These are phyloP conservation scores for Lasioglossum pauxillum DNA, from an alignment of 2,888 invertebrate genomes.

Conservation along the genomic window DNA sequence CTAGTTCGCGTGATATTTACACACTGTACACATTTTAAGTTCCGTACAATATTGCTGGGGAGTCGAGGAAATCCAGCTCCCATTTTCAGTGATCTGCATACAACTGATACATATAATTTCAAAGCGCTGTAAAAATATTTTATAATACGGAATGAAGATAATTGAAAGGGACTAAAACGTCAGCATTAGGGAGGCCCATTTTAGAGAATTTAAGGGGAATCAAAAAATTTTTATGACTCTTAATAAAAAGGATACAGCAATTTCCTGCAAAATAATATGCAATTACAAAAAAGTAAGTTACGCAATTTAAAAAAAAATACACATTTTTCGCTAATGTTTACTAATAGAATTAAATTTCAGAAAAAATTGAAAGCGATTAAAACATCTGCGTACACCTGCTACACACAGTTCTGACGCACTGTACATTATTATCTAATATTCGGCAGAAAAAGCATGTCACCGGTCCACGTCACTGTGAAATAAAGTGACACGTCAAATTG, in stretches of 20 bases:
- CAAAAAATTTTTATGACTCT: too few species aligned
- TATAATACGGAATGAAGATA: neutral
- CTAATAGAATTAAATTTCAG: too few species aligned
- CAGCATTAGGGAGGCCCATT: too few species aligned
- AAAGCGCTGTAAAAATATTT: too few species aligned
- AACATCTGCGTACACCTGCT: neutral
- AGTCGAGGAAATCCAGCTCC: neutral
- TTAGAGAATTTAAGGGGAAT: too few species aligned
- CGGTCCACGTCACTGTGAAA: neutral
- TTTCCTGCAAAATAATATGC: too few species aligned
- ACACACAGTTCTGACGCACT: neutral
- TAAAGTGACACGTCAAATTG: conserved; percentile 40
- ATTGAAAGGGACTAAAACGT: neutral
- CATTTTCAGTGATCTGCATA: neutral
- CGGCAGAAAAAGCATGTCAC: neutral
- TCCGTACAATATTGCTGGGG: neutral
- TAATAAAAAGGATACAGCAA: too few species aligned
- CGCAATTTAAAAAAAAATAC: too few species aligned
- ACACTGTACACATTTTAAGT: neutral
- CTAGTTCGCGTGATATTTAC: conserved; percentile 7
- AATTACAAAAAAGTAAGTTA: too few species aligned
- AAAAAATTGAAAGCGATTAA: neutral
- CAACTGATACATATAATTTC: neutral
- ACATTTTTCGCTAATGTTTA: too few species aligned
- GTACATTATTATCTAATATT: neutral